Percentiles rank a stretch among this genome's conserved stretches.
Conservation (phyloP, 2,888 invertebrate species). For the Dyspetes luteomarginatus region DNA sequence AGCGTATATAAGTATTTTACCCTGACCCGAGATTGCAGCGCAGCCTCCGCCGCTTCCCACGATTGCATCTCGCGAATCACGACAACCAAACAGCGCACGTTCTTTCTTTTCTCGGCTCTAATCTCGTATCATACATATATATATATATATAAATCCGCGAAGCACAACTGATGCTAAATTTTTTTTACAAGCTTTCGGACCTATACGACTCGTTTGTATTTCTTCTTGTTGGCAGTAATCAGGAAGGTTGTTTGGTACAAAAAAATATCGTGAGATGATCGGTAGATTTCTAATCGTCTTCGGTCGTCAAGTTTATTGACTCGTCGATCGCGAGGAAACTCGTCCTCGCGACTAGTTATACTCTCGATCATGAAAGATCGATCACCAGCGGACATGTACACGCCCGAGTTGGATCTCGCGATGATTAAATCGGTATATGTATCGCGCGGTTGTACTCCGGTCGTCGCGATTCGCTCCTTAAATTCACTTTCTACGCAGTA, state of each 20-base stretch:
- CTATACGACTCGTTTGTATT: slow-evolving; percentile 35
- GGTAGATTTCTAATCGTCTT: slow-evolving; percentile 68
- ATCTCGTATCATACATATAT: slow-evolving; percentile 13
- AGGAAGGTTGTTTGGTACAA: slow-evolving; percentile 1
- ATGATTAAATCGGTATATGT: slow-evolving; percentile 22
- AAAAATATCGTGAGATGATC: slow-evolving; percentile 27
- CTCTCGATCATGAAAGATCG: slow-evolving; percentile 42
- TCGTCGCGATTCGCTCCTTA: slow-evolving; percentile 63
- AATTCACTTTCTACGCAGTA: slow-evolving; percentile 82
- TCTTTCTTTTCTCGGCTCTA: slow-evolving; percentile 50
- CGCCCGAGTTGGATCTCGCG: slow-evolving; percentile 29
- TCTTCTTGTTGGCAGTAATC: slow-evolving; percentile 4
- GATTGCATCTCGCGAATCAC: slow-evolving; percentile 66
- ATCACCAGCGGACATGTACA: slow-evolving; percentile 34
- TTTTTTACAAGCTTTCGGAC: slow-evolving; percentile 17
- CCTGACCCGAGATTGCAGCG: slow-evolving; percentile 61
- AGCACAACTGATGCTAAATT: slow-evolving; percentile 39
- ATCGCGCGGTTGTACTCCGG: slow-evolving; percentile 16
- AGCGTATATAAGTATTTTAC: slow-evolving; percentile 57
- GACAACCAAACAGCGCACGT: slow-evolving; percentile 59
- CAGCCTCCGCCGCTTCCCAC: slow-evolving; percentile 69
- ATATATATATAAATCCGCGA: slow-evolving; percentile 15
- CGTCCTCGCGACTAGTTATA: neutral
- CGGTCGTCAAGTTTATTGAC: slow-evolving; percentile 63
- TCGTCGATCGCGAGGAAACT: slow-evolving; percentile 39